Evolutionary conservation across 2,113 vertebrate genomes (phyloP), one percentile per base, ranked within the genome.

Genomic region (Pseudolaguvia tuberculata): DNA sequence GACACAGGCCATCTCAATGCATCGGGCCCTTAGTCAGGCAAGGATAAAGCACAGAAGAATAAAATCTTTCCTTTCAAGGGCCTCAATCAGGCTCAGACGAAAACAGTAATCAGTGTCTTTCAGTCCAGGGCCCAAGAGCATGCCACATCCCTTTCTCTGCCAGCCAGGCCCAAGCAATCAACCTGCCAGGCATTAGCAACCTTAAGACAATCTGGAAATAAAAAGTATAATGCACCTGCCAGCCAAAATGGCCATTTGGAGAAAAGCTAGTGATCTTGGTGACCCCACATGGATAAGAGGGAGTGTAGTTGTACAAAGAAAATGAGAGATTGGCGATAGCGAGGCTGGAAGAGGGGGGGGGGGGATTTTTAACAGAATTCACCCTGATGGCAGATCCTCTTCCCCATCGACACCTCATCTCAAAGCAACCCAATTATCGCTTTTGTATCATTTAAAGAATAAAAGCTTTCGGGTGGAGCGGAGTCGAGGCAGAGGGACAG

Each of bases 91-190:
- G 94, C 94, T 96, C 93, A 95, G 96, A 98, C 95, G 97, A 99
- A 99, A 99, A 99, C 95, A 99, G 95, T 98, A 99, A 99, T 99
- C 97, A 99, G 94, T 95, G 96, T 97, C 96, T 98, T 97, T 98
- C 94, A 97, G 93, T 92, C 88, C 91, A 82, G 68, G 77, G 93
- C 93, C 93, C 90, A 91, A 93, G 92, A 86, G 93, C 96, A 94
- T 93, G 93, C 94, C 94, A n/a, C 51, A 95, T 94, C 94, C 95
- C 93, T 95, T 94, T 96, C 94, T 94, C 92, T 80, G 92, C 94
- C 91, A 95, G 95, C 94, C 94, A 94, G 94, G 94, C 94, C 95
- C 90, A 92, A 96, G 95, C 97, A 98, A 99, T 99, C 96, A 99
- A 99, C 95, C 95, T 99, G 97, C 96, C 96, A 98, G 94, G 95